These are phyloP conservation scores for Lycaon pictus DNA, from an alignment of 2,113 vertebrate species.

Conservation along the genomic window DNA sequence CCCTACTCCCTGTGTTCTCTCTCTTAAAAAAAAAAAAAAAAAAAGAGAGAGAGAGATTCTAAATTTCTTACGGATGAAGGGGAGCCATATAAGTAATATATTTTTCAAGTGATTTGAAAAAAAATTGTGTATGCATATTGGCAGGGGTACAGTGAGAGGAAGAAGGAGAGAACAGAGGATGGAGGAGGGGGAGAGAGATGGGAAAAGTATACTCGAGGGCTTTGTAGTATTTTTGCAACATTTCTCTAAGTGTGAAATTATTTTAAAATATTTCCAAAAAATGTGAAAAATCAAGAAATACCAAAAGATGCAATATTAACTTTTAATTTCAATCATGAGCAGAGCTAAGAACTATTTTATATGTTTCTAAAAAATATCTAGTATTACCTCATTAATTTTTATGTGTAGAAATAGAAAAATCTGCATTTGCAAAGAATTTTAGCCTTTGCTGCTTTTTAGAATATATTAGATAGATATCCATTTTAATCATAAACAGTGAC, in stretches of 20 bases:
- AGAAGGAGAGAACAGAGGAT: too few relatives aligned
- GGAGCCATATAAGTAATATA: background rate
- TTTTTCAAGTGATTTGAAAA: constrained; percentile 8
- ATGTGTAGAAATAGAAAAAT: background rate
- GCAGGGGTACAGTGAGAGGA: background rate
- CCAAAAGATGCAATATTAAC: background rate
- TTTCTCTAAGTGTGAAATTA: background rate
- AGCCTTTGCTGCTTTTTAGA: background rate
- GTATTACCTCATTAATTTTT: background rate
- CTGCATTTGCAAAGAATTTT: background rate
- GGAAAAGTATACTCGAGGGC: background rate
- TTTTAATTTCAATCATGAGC: background rate
- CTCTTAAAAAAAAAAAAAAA: too few relatives aligned
- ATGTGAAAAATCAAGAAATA: background rate
- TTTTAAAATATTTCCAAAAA: background rate
- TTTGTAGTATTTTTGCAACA: background rate
- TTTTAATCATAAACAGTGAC: background rate
- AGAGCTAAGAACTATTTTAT: background rate
- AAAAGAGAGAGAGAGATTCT: background rate
- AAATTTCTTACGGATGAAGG: background rate
- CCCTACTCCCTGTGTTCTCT: background rate
- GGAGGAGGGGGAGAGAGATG: background rate
- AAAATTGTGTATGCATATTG: background rate
- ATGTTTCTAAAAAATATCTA: background rate
- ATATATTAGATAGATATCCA: background rate